Evolutionary conservation across 2,797 vertebrate species (phyloP), one percentile per base, ranked within the genome.

Genomic region (Ptychadena robeensis): DNA sequence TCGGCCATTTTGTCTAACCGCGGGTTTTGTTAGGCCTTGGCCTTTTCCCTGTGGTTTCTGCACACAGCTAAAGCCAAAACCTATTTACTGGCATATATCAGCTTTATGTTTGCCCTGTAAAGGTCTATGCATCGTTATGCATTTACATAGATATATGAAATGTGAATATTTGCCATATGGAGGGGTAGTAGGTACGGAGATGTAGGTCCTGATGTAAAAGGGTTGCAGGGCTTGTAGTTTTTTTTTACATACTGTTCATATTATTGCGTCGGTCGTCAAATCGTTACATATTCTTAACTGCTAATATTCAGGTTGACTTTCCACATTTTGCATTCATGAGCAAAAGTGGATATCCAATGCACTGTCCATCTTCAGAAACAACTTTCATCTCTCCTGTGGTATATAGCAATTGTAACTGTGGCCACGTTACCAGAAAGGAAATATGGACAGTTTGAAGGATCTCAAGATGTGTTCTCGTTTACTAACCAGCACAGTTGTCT

Each of bases 31-130:
- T 37, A 40, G n/a, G 34, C 35, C 18, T 28, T 69, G 35, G 34
- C 63, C n/a, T 48, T 35, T 61, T 34, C 67, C 35, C 15, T 18
- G 14, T 53, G 63, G 61, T 61, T 25, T 18, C 76, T 73, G 72
- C 71, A 80, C 83, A 81, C 48, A 85, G 83, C 71, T 80, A 79
- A 76, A 65, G 78, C 83, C 83, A 80, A 80, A 85, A 80, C 64
- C 78, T 80, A 63, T 69, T 53, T 67, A 31, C 31, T 22, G 64
- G 53, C 59, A 61, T 80, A 71, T 81, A 85, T 85, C 22, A 76
- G 37, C 48, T 81, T 63, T 84, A 75, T 69, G 57, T 71, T 81
- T 65, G 38, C 66, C 35, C 78, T 76, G 66, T 65, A 69, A 10
- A 73, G 69, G 31, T 73, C 77, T 66, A 79, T 68, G 35, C n/a